phyloP scores from a whole-genome alignment of 2,113 vertebrate species.

The Antechinus flavipes region DNA sequence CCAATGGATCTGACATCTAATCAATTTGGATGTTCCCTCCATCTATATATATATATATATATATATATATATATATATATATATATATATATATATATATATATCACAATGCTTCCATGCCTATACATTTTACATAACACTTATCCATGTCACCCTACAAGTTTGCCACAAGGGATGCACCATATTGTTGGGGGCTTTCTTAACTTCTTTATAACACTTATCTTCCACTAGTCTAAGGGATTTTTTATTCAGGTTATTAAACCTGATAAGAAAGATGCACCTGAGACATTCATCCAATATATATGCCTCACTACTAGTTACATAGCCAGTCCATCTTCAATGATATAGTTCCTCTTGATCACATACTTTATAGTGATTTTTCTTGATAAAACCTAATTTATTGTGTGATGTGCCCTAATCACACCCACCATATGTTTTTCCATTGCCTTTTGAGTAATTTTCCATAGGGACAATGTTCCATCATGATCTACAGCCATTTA shows the following conservation, averaged over 20 bases:
- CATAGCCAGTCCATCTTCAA: background rate
- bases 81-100: too few relatives aligned
- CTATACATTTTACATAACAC: background rate
- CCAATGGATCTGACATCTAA: background rate
- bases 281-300: background rate
- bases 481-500: background rate
- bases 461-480: background rate
- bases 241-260: too few relatives aligned
- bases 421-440: background rate
- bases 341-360: background rate
- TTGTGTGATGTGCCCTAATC: background rate
- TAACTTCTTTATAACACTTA: background rate
- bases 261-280: background rate
- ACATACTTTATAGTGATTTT: background rate
- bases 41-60: background rate
- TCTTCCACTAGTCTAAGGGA: too few relatives aligned
- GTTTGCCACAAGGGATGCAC: background rate
- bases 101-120: background rate
- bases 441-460: background rate
- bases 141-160: background rate
- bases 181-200: background rate
- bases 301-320: background rate
- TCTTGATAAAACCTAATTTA: background rate
- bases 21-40: background rate
- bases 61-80: background rate